Percentiles rank a stretch among this genome's conserved stretches.
These are phyloP conservation scores for Oscheius onirici DNA, from an alignment of 2,888 invertebrate genomes.

Conservation along the genomic window DNA sequence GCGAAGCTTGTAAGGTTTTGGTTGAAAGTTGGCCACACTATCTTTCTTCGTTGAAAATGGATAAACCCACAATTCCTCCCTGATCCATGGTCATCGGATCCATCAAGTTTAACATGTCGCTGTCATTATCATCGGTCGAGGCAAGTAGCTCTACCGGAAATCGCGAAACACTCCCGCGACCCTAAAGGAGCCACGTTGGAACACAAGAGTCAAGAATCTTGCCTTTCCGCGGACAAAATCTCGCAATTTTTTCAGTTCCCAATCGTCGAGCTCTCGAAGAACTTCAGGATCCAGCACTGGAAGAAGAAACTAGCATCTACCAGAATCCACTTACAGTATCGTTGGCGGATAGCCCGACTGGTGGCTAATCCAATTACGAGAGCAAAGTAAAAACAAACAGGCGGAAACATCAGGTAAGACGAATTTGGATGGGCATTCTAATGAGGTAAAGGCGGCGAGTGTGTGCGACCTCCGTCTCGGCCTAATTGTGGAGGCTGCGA, in stretches of 20 bases:
- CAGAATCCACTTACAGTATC: slow-evolving; percentile 14
- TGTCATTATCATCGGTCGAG: slow-evolving; percentile 2
- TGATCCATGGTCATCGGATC: slow-evolving; percentile 38
- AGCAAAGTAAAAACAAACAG: background rate
- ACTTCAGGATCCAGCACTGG: slow-evolving; percentile 15
- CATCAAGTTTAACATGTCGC: slow-evolving; percentile 23
- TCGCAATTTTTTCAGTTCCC: slow-evolving; percentile 53
- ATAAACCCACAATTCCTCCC: slow-evolving; percentile 38
- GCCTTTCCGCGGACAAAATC: slow-evolving; percentile 60
- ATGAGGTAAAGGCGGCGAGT: slow-evolving; percentile 22
- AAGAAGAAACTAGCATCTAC: too few relatives aligned
- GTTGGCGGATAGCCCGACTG: slow-evolving; percentile 8
- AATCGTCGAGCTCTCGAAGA: slow-evolving; percentile 47
- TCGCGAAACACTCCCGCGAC: slow-evolving; percentile 24
- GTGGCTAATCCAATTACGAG: background rate
- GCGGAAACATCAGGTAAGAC: slow-evolving; percentile 16
- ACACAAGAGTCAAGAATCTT: background rate
- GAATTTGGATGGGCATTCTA: slow-evolving; percentile 7
- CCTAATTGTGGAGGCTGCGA: slow-evolving; percentile 20
- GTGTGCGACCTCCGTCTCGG: slow-evolving; percentile 18
- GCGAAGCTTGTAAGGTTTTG: too few relatives aligned
- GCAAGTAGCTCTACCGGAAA: slow-evolving; percentile 1
- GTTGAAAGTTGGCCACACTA: background rate
- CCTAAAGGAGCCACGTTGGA: background rate
- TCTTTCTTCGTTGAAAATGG: background rate